These are phyloP conservation scores for Erebia aethiops DNA, from an alignment of 2,888 invertebrate genomes.

Conservation along the genomic window DNA sequence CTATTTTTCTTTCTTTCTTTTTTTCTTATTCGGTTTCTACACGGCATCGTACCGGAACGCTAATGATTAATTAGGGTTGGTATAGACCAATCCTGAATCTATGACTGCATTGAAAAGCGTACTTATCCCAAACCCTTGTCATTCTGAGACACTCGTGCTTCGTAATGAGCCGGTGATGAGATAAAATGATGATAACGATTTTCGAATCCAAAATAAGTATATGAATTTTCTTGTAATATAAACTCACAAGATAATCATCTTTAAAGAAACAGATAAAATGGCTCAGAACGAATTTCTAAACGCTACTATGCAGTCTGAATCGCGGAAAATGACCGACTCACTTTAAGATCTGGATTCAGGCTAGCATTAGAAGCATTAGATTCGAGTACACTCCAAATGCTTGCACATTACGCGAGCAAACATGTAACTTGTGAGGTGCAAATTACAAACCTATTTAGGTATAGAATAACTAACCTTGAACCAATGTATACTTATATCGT, in stretches of 20 bases:
- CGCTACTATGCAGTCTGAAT: slow-evolving; percentile 25
- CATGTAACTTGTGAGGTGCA: slow-evolving; percentile 25
- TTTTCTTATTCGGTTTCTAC: too few species aligned
- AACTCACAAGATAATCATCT: slow-evolving; percentile 5
- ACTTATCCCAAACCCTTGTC: too few species aligned
- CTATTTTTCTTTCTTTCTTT: too few species aligned
- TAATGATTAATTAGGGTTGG: too few species aligned
- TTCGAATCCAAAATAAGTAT: neutral
- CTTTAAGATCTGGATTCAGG: slow-evolving; percentile 29
- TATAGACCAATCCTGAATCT: too few species aligned
- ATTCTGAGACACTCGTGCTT: too few species aligned
- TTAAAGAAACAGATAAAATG: slow-evolving; percentile 10
- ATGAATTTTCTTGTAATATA: neutral
- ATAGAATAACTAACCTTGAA: neutral
- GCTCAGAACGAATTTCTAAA: slow-evolving; percentile 29
- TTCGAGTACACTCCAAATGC: slow-evolving; percentile 29
- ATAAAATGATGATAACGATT: neutral
- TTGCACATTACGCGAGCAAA: slow-evolving; percentile 31
- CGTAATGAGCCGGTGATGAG: too few species aligned
- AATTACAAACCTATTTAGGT: too few species aligned
- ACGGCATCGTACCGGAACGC: too few species aligned
- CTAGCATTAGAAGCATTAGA: slow-evolving; percentile 32
- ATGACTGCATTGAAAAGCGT: too few species aligned
- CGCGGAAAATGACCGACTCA: slow-evolving; percentile 31
- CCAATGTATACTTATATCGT: neutral